Evolutionary conservation across 2,888 invertebrate genomes (phyloP).

Genomic region (Megalurothrips usitatus): DNA sequence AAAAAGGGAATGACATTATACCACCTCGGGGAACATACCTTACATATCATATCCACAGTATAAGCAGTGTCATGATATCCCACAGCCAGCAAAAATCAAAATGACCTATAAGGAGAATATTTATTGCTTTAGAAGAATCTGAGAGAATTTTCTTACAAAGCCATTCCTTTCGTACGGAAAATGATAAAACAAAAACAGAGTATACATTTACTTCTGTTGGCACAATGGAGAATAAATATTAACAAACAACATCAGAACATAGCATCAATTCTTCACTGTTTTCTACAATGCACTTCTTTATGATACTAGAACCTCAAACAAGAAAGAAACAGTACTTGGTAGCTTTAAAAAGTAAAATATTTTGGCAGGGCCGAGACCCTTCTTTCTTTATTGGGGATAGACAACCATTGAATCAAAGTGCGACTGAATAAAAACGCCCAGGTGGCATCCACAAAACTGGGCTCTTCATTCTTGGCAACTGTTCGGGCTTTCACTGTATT

Average conservation of each 20-base stretch:
- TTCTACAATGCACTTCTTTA: neutral
- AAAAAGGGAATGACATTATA: too few relatives aligned
- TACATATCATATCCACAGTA: neutral
- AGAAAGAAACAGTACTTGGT: neutral
- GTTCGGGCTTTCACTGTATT: neutral
- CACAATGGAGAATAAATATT: constrained; percentile 9
- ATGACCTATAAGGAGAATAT: neutral
- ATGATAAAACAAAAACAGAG: neutral
- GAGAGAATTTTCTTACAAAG: neutral
- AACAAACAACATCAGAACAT: neutral
- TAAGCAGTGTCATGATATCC: neutral
- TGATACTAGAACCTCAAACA: neutral
- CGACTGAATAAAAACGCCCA: too few relatives aligned
- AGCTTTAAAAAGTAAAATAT: too few relatives aligned
- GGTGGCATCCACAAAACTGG: neutral
- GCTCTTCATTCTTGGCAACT: too few relatives aligned
- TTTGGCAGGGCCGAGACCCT: too few relatives aligned
- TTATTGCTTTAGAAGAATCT: neutral
- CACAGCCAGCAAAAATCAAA: neutral
- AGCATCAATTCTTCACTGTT: neutral
- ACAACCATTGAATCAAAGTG: too few relatives aligned
- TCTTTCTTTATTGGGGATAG: too few relatives aligned
- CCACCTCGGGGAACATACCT: too few relatives aligned
- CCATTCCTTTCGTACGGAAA: neutral
- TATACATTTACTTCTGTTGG: neutral